These are phyloP conservation scores for Butorides virescens DNA, from an alignment of 2,113 vertebrate genomes.

Conservation along the genomic window DNA sequence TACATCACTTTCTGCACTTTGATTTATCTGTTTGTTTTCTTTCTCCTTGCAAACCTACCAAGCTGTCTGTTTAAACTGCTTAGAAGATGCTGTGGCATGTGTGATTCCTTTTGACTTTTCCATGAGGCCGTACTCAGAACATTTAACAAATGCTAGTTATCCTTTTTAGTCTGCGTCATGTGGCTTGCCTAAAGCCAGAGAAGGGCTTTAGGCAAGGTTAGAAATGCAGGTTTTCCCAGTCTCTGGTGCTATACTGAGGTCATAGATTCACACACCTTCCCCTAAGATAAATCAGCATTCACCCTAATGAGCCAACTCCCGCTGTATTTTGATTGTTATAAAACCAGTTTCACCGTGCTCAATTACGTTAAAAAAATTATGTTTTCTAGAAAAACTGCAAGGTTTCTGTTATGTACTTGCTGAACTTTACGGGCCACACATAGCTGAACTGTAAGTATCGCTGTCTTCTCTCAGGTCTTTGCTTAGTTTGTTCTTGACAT, in stretches of 20 bases:
- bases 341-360: neutral
- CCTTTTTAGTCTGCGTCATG: neutral
- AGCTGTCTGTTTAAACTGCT: neutral
- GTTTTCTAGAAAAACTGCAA: constrained; percentile 71
- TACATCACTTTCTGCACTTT: neutral
- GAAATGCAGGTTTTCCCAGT: neutral
- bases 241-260: neutral
- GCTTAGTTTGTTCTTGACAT: neutral
- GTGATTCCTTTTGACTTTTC: neutral
- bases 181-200: neutral
- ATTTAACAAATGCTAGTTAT: neutral
- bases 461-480: neutral
- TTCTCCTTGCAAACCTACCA: neutral
- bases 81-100: neutral
- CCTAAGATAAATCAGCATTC: neutral
- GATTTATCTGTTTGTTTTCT: neutral
- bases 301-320: neutral
- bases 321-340: neutral
- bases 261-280: neutral
- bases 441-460: constrained; percentile 77
- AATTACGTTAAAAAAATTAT: neutral
- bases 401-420: constrained; percentile 60
- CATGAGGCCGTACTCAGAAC: neutral
- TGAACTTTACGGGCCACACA: constrained; percentile 58
- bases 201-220: neutral